Base-by-base conservation (phyloP, 1,140 invertebrate species). In the Heliconius hewitsoni region DNA sequence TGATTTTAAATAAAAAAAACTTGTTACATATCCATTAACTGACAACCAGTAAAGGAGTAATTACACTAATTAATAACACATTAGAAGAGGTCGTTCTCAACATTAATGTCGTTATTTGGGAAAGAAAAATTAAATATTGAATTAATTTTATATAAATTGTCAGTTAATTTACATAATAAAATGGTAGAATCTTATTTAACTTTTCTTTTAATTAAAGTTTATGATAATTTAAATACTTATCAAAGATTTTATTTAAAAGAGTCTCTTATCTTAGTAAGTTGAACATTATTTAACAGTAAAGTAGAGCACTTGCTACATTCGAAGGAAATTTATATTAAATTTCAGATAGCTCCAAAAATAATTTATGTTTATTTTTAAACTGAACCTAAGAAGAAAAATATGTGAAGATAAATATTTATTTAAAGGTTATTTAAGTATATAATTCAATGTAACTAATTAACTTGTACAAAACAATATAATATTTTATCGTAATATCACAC, bases 11-110 rank as follows among this genome's bases (percentile, higher is more conserved):
- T 66, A 66, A 66, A 30, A 30, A 66, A 66, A 66, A 30, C 60
- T 66, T 30, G 60, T 66, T 66, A 66, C 60, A 3, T 66, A 66
- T 30, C 60, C 60, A 66, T 66, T 66, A 66, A 66, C 60, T 66
- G 27, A 66, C 60, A 66, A 66, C 19, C 60, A 66, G 60, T 66
- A 66, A 66, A 66, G 3, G 60, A 66, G 27, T 66, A 66, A 66
- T 66, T 27, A 66, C 27, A 27, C n/a, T 27, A 30, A 66, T 66
- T 66, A 66, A 66, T 66, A 66, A 66, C 30, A 66, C 30, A 66
- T 66, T 66, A 66, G 60, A 60, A n/a, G 57, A 66, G 60, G 60
- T 66, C 60, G 27, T 30, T 66, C 27, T 66, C 27, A 66, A 16
- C 27, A 27, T 27, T 66, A 66, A 16, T 66, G 60, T 66, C 60